Evolutionary conservation across 2,888 invertebrate species (phyloP), one percentile per base, ranked within the genome.

Genomic region (Monopis laevigella): DNA sequence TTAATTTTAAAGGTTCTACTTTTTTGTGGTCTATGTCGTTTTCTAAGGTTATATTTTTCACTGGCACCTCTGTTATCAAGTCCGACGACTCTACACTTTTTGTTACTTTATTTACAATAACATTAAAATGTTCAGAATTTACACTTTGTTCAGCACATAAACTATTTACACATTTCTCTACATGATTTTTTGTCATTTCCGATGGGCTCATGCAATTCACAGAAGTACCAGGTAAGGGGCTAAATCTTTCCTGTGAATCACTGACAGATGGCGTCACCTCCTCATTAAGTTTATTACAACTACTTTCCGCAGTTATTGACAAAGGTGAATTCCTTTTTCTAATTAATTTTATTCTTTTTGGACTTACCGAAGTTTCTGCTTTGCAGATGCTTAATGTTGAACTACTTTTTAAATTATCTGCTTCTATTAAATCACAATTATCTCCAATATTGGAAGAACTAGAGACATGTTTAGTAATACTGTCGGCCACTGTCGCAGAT

Each of bases 341-440:
- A 58, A 72, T 63, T 51, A 80, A 68, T 59, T 72, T 80, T 55
- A 80, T 75, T 69, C 70, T 80, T 59, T 71, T 78, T 53, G 75
- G 62, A 67, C 64, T 66, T 48, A 65, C 55, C 43, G 77, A 74
- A 42, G 74, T 71, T 63, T 80, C 80, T 64, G 78, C 75, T 73
- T 74, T 71, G 68, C 77, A 75, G 65, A 77, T 62, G 69, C 67
- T 77, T 57, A 72, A 60, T 64, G 74, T 77, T 64, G 67, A 28
- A 40, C 2, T 40, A 17, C 19, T 28, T 26, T 27, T 74, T 65
- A 74, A 53, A 64, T 65, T 69, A 63, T 13, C 18, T 12, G 67
- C 73, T 70, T 66, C 69, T 62, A 72, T 71, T 62, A 27, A 39
- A 30, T 26, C 27, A 16, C 18, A 14, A 18, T 11, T n/a, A 26